phyloP scores from a whole-genome alignment of 2,888 invertebrate species.

The Oligia latruncula region DNA sequence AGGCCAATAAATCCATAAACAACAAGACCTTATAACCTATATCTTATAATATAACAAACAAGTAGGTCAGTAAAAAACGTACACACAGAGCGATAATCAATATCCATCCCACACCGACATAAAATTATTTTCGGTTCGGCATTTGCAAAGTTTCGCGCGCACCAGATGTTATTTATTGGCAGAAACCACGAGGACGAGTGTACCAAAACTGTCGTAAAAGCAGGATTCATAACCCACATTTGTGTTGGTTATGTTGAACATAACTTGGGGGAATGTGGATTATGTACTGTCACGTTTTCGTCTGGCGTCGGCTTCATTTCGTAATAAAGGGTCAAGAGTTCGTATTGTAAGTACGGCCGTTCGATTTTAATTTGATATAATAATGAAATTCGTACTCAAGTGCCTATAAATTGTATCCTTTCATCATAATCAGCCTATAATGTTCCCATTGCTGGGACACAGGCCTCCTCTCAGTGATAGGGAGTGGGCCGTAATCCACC shows the following conservation, averaged over 20 bases:
- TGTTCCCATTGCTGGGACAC: no score
- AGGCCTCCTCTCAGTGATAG: no score
- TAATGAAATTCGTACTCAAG: neutral
- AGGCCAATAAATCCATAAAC: constrained; percentile 8
- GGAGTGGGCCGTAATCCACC: no score
- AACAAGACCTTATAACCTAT: constrained; percentile 8
- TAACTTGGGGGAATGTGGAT: constrained; percentile 62
- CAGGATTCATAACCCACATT: constrained; percentile 69
- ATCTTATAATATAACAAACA: constrained; percentile 16
- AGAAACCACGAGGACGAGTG: constrained; percentile 63
- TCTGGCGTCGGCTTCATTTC: constrained; percentile 49
- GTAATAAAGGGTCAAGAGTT: constrained; percentile 52
- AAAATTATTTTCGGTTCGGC: constrained; percentile 63
- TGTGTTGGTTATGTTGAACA: constrained; percentile 57
- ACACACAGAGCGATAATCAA: constrained; percentile 53
- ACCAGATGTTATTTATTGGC: constrained; percentile 72
- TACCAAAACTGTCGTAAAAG: constrained; percentile 71
- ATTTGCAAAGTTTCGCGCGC: constrained; percentile 64
- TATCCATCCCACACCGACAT: constrained; percentile 46
- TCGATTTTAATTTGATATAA: constrained; percentile 30
- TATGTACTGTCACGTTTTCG: constrained; percentile 68
- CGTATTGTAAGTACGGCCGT: constrained; percentile 26
- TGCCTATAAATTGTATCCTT: no score
- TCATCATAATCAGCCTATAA: no score
- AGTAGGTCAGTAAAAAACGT: constrained; percentile 52